These are phyloP conservation scores for Coleophora deauratella DNA, from an alignment of 2,888 invertebrate genomes.

Conservation along the genomic window DNA sequence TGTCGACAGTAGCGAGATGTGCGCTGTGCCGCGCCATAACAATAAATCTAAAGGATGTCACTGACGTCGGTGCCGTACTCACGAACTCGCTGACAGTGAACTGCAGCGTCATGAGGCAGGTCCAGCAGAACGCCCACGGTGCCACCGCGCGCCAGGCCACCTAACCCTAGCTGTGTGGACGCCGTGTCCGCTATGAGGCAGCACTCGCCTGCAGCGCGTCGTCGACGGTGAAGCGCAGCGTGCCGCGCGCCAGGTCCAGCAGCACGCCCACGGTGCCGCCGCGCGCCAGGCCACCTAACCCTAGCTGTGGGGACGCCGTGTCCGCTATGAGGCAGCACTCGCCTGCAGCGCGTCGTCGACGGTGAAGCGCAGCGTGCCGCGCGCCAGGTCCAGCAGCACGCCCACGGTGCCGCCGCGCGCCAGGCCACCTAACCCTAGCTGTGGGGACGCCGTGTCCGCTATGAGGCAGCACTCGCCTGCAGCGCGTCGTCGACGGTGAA, in stretches of 20 bases:
- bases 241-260: constrained; percentile 89
- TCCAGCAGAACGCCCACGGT: constrained; percentile 95
- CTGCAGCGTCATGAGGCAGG: constrained; percentile 88
- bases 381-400: background rate
- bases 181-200: background rate
- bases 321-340: background rate
- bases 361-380: background rate
- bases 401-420: constrained; percentile 70
- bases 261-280: constrained; percentile 93
- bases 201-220: constrained; percentile 54
- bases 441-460: no score
- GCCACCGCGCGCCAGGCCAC: constrained; percentile 88
- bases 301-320: no score
- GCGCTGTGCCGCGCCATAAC: no score
- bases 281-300: constrained; percentile 89
- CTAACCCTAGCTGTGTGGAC: constrained; percentile 90
- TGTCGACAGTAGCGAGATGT: no score
- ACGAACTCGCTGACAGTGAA: constrained; percentile 98
- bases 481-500: background rate
- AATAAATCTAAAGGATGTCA: no score
- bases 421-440: constrained; percentile 92
- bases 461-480: background rate
- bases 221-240: constrained; percentile 94
- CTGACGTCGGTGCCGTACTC: no score
- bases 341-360: background rate